These are phyloP conservation scores for Meleagris gallopavo DNA, from an alignment of 2,113 vertebrate genomes.

Conservation along the genomic window DNA sequence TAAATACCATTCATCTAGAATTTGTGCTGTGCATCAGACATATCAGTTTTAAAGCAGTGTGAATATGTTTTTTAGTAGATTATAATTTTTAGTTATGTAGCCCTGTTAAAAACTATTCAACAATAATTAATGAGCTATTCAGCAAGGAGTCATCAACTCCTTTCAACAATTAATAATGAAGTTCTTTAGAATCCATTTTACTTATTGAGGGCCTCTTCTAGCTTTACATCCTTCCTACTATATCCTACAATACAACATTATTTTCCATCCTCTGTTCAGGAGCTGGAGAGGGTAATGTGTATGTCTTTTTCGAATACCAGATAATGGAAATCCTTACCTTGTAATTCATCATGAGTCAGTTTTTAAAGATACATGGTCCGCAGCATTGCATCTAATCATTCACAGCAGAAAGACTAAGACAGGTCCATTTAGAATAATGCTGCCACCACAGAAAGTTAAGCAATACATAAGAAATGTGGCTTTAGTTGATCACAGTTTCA, in stretches of 20 bases:
- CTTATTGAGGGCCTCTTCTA: neutral
- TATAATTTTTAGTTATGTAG: slow-evolving; percentile 11
- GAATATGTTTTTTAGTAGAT: neutral
- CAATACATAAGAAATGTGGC: neutral
- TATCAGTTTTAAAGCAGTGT: neutral
- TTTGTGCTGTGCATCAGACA: neutral
- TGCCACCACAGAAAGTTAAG: neutral
- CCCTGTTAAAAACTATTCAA: neutral
- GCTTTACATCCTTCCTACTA: neutral
- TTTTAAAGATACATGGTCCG: neutral
- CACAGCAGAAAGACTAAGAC: neutral
- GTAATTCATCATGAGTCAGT: neutral
- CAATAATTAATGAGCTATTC: neutral
- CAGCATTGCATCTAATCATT: neutral
- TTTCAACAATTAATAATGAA: neutral
- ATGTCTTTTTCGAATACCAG: neutral
- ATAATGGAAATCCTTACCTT: neutral
- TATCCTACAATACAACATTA: neutral
- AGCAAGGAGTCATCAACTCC: neutral
- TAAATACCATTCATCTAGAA: neutral
- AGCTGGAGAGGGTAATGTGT: neutral
- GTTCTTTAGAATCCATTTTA: neutral
- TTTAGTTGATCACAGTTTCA: neutral
- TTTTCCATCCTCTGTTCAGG: neutral
- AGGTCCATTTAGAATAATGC: neutral